Conservation (phyloP, 2,113 vertebrate species). For the Nyctibius bracteatus region DNA sequence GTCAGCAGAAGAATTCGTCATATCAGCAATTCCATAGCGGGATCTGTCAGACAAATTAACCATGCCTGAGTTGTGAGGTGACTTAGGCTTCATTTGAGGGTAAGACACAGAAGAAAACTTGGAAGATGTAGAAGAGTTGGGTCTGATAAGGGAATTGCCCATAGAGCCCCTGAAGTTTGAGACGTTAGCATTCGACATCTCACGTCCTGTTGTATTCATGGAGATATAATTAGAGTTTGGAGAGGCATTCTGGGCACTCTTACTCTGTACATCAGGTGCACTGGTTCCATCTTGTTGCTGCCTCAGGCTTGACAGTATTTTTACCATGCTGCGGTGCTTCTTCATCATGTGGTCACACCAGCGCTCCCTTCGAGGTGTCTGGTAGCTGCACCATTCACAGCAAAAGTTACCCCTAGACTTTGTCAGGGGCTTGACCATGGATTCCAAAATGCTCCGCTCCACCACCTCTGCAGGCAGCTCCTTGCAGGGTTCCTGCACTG, state of each 20-base stretch:
- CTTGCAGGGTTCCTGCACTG: constrained; percentile 79
- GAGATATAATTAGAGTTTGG: constrained; percentile 77
- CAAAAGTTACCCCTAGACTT: constrained; percentile 88
- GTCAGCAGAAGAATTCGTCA: constrained; percentile 79
- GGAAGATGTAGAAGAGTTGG: constrained; percentile 72
- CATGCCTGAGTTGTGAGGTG: constrained; percentile 83
- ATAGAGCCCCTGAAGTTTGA: constrained; percentile 71
- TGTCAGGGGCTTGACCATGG: constrained; percentile 85
- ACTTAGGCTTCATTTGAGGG: constrained; percentile 84
- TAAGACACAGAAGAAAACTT: constrained; percentile 85
- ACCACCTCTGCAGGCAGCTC: constrained; percentile 81
- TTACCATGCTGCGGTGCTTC: constrained; percentile 94
- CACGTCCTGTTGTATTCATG: constrained; percentile 74
- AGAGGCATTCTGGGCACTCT: constrained; percentile 77
- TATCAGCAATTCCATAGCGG: constrained; percentile 80
- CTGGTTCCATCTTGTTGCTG: constrained; percentile 79
- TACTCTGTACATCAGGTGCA: constrained; percentile 77
- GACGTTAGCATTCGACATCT: constrained; percentile 73
- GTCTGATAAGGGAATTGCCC: constrained; percentile 74
- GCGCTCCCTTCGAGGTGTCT: constrained; percentile 88
- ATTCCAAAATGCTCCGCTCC: constrained; percentile 85
- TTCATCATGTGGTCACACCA: constrained; percentile 97
- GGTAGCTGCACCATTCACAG: constrained; percentile 96
- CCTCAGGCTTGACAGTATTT: constrained; percentile 85
- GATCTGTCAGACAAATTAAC: constrained; percentile 89